Base-by-base conservation (phyloP, 2,888 invertebrate genomes). In the Celastrina argiolus region DNA sequence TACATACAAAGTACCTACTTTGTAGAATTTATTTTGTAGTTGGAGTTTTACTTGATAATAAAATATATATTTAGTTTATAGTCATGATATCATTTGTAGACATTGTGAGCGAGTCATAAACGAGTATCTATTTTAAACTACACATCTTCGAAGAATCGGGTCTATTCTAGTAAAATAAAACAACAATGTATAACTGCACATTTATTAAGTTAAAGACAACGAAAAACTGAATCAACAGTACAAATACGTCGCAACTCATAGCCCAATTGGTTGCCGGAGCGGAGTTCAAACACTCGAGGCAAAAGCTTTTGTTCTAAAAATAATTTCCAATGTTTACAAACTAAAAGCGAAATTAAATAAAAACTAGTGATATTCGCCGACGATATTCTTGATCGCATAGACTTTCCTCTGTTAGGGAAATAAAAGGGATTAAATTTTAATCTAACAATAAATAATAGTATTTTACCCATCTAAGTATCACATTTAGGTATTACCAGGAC, bases 401-500 rank as follows among this genome's bases (percentile, higher is more conserved):
- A 22, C 51, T 12, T 45, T 42, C n/a, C 8, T 51, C 14, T 51
- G 22, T 14, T 26, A 59, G 34, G 18, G 18, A 31, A 58, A 59
- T n/a, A 34, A 45, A 59, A 51, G 12, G 14, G 26, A 22, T 18
- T 22, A 51, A n/a, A 6, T 31, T 31, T 58, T 31, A 56, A 2
- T 56, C 58, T 36, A 61, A 61, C 59, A 67, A 69, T 67, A 71
- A 71, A 68, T 69, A 63, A 36, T 59, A 16, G 10, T 61, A 61
- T 61, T 34, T 69, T 69, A 71, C 64, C 68, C 65, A 66, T 59
- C 82, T 83, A 82, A 82, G 80, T 88, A 88, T 87, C 88, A 88
- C 88, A 88, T 51, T 51, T 51, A 51, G 22, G 51, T 81, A 77
- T 82, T 78, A 78, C 79, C 79, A 80, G 79, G 82, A 83, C 83